Conservation (phyloP, 2,113 vertebrate species). For the Motacilla alba region DNA sequence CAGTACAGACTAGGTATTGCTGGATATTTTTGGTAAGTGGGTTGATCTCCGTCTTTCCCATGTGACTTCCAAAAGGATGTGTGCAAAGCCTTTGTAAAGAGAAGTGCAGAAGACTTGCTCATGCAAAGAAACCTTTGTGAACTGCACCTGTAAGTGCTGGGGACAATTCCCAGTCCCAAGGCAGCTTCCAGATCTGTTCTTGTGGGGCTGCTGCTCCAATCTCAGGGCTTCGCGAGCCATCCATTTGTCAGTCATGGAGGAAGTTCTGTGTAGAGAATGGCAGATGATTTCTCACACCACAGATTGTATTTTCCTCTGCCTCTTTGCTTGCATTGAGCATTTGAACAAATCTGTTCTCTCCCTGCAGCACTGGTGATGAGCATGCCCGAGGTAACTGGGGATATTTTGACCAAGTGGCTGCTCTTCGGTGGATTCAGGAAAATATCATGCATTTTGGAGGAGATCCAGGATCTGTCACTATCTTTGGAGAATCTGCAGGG, state of each 20-base stretch:
- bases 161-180: background rate
- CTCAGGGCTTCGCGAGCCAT: background rate
- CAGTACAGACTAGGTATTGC: constrained; percentile 82
- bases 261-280: background rate
- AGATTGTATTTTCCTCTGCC: background rate
- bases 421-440: constrained; percentile 85
- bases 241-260: background rate
- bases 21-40: constrained; percentile 83
- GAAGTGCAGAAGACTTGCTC: background rate
- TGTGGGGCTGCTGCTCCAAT: background rate
- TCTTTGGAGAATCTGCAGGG: constrained; percentile 88
- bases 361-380: constrained; percentile 82
- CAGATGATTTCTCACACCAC: background rate
- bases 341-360: background rate
- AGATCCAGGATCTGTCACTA: constrained; percentile 81
- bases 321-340: background rate
- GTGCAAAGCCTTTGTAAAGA: background rate
- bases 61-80: background rate
- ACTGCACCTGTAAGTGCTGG: background rate
- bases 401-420: constrained; percentile 85
- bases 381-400: constrained; percentile 84
- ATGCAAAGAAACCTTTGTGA: background rate
- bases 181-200: background rate
- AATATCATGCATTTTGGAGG: constrained; percentile 88
- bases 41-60: background rate